These are phyloP conservation scores for Psophia crepitans DNA, from an alignment of 2,113 vertebrate genomes.

Conservation along the genomic window DNA sequence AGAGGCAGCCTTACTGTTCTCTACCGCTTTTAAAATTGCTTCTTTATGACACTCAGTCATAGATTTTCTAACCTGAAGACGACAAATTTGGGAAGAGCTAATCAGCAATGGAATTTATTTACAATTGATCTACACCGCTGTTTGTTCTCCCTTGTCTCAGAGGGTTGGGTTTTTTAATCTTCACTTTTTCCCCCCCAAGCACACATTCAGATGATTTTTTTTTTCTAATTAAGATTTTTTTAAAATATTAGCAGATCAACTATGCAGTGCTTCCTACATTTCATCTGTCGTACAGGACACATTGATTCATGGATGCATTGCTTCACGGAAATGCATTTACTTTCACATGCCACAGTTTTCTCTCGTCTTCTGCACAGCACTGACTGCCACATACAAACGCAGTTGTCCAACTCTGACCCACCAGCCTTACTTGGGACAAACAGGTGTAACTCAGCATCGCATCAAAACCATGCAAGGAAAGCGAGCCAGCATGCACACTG, in stretches of 20 bases:
- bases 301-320: background rate
- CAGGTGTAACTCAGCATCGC: background rate
- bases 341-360: background rate
- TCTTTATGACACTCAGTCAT: background rate
- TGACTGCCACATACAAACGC: background rate
- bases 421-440: background rate
- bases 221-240: background rate
- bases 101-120: background rate
- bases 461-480: background rate
- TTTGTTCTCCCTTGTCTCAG: background rate
- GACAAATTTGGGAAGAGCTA: background rate
- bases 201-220: background rate
- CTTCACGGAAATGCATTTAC: background rate
- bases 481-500: background rate
- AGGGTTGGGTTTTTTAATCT: background rate
- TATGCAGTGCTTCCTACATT: background rate
- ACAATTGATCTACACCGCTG: background rate
- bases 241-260: background rate
- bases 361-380: accelerated
- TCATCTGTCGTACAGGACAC: background rate
- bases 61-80: background rate
- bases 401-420: background rate
- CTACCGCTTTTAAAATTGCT: constrained; percentile 6
- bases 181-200: background rate
- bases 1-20: background rate